These are phyloP conservation scores for Alsophila aescularia DNA, from an alignment of 2,888 invertebrate genomes.

Conservation along the genomic window DNA sequence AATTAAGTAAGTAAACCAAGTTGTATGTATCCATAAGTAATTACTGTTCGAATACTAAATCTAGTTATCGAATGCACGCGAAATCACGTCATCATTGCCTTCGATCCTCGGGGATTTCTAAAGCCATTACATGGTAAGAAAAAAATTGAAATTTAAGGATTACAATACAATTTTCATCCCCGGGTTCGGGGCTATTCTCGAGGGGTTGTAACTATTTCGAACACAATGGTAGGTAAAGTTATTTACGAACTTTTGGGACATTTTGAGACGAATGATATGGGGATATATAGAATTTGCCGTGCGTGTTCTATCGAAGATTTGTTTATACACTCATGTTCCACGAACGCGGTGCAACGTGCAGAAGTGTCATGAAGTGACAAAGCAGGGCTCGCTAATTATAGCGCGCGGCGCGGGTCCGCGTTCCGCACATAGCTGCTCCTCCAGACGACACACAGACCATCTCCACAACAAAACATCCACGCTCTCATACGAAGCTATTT, in stretches of 20 bases:
- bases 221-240: too few species aligned
- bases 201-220: too few species aligned
- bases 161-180: too few species aligned
- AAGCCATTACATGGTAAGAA: too few species aligned
- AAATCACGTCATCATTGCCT: conserved; percentile 13
- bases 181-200: too few species aligned
- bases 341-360: conserved; percentile 47
- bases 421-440: conserved; percentile 59
- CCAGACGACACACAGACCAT: conserved; percentile 32
- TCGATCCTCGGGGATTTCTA: conserved; percentile 1
- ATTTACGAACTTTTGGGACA: too few species aligned
- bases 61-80: conserved; percentile 5
- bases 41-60: conserved; percentile 10
- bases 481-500: conserved; percentile 45
- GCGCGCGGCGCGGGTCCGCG: conserved; percentile 53
- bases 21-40: conserved; percentile 13
- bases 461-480: conserved; percentile 49
- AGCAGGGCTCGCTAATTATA: conserved; percentile 69
- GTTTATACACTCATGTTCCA: conserved; percentile 41
- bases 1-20: conserved; percentile 12
- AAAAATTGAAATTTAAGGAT: too few species aligned
- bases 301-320: conserved; percentile 15
- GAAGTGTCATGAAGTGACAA: conserved; percentile 52
- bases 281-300: conserved; percentile 1
- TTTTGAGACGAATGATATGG: too few species aligned